Evolutionary conservation across 1,140 invertebrate genomes (phyloP), one percentile per base, ranked within the genome.

Genomic region (Hyles euphorbiae): DNA sequence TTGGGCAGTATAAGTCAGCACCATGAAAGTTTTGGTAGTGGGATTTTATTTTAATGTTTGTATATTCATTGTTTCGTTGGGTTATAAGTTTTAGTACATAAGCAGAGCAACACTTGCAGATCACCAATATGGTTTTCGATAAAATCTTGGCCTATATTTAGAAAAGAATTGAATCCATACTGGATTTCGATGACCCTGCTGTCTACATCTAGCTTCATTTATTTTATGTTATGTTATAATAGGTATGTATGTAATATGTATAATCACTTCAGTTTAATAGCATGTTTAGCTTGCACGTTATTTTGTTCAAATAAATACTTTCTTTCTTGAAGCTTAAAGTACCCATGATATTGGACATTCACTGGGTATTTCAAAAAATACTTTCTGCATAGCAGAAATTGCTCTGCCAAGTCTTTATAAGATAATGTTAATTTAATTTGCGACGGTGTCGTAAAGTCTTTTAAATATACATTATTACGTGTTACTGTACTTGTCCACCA

Each of bases 161-260:
- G 22, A 22, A 22, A 22, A 22, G 22, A 22, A 22, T 22, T 22
- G 22, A 22, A 22, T 22, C 22, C 22, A 22, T 22, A 22, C 22
- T 61, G 63, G 58, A 67, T 63, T 67, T 63, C 53, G 46, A 65
- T 71, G 68, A 63, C 68, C 68, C 68, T 71, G 60, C 68, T 71
- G 62, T 58, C 55, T 60, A 53, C 36, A 5, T 5, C 36, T 40
- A 40, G 36, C 2, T 40, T 40, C 36, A 40, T 40, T 51, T 63
- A 47, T 34, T 40, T 57, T 61, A 34, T 50, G 34, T 54, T 11
- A n/a, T 53, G 3, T 58, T 45, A 45, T 49, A 45, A 45, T 9
- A 45, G n/a, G 8, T 9, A 45, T 45, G 44, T 45, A 45, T 45
- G 44, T 45, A 45, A 22, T 22, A 22, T 22, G 22, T 22, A 22